Evolutionary conservation across 2,113 vertebrate species (phyloP), one percentile per base, ranked within the genome.

Genomic region (Triplophysa siluroides): DNA sequence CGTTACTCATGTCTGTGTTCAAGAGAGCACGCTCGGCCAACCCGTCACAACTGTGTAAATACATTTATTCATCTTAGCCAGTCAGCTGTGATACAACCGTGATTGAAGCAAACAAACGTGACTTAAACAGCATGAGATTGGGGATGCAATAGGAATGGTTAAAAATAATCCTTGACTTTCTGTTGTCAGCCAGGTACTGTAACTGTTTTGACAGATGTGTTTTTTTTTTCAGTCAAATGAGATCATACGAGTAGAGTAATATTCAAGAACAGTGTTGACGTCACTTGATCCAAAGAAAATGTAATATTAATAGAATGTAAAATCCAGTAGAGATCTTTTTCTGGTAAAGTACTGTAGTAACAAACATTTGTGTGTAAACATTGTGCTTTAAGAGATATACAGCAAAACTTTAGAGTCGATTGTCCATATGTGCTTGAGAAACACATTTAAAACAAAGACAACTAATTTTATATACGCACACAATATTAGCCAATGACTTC

Each of bases 11-110:
- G 38, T 73, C 61, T 73, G 62, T n/a, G 52, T 52, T 13, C 50
- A 0, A 70, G 65, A 61, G 52, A 78, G 60, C 76, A 16, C 13
- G 10, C 67, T 69, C 65, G 47, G 67, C 61, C 74, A 82, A 54
- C 65, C 80, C 26, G 58, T 45, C 68, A 45, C 54, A 54, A 33
- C 64, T 67, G 29, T 58, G 62, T 67, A 56, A 66, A 72, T 72
- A 72, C 54, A 43, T 45, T 12, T 47, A 62, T 63, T 29, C 21
- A 63, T 11, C 13, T 61, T 61, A 23, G 69, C 69, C 69, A 43
- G 54, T 21, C 54, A 60, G 29, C n/a, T 74, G 29, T 61, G 69
- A 58, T 21, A 38, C 0, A 56, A 72, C 69, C 38, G 69, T 8
- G 43, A 23, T 69, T 69, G 43, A 45, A 45, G 43, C 33, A 38